A percentile compares a stretch with the other conserved stretches of the same genome.
phyloP scores from a whole-genome alignment of 2,113 vertebrate species.

The Sorex fumeus region DNA sequence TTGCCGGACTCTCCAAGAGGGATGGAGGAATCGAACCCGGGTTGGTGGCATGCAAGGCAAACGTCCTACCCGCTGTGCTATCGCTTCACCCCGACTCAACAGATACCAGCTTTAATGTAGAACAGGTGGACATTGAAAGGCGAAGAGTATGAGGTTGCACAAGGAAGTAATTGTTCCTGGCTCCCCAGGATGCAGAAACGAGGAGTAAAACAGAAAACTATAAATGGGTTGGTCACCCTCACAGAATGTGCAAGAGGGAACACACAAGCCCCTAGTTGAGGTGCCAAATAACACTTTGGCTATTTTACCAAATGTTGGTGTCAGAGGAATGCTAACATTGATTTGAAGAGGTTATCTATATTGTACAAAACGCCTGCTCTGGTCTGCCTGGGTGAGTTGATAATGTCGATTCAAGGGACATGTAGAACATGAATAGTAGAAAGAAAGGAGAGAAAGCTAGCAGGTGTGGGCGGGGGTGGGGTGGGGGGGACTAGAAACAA shows the following conservation, averaged over 20 bases:
- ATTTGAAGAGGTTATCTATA: not conserved
- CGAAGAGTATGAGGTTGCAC: not conserved
- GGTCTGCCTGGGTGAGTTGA: not conserved
- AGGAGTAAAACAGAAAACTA: not conserved
- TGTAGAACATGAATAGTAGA: too few species aligned
- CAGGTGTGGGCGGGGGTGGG: too few species aligned
- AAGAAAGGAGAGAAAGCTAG: not conserved
- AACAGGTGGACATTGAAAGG: not conserved
- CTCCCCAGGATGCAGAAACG: not conserved
- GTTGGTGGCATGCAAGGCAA: too few species aligned
- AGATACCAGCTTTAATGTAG: constrained; percentile 2
- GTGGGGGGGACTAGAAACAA: not conserved
- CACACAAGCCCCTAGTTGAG: not conserved
- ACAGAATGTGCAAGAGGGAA: not conserved
- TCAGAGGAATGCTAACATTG: not conserved
- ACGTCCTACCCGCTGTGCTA: too few species aligned
- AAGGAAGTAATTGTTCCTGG: not conserved
- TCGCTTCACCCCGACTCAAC: too few species aligned
- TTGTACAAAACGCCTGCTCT: not conserved
- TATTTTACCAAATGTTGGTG: not conserved
- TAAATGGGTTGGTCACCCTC: not conserved
- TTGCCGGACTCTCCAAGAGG: too few species aligned
- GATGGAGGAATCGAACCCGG: too few species aligned
- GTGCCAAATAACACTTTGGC: not conserved
- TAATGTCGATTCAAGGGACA: not conserved